A percentile compares a stretch with the other conserved stretches of the same genome.
phyloP scores from a whole-genome alignment of 2,113 vertebrate species.

The Herpailurus yagouaroundi region DNA sequence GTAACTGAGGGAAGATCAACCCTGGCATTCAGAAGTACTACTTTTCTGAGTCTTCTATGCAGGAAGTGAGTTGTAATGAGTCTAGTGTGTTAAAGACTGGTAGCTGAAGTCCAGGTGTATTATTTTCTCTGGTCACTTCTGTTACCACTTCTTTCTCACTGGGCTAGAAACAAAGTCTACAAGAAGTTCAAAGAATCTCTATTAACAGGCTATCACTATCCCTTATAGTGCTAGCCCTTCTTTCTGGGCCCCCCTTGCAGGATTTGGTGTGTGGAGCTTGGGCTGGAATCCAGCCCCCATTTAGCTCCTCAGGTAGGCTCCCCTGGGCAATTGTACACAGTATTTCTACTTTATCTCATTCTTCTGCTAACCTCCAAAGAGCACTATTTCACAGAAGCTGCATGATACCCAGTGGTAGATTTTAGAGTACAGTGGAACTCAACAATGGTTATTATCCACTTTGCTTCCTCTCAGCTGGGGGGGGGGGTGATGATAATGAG shows the following conservation, averaged over 20 bases:
- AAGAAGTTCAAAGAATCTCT: background rate
- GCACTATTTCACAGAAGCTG: background rate
- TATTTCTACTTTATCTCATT: background rate
- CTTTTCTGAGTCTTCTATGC: background rate
- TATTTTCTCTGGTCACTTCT: background rate
- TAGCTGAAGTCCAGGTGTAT: background rate
- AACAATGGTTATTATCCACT: background rate
- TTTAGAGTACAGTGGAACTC: background rate
- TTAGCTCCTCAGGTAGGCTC: background rate
- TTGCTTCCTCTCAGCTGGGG: background rate
- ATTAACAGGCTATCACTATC: background rate
- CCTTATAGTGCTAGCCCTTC: too few relatives aligned
- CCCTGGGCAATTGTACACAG: background rate
- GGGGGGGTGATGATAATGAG: background rate
- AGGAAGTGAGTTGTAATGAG: background rate
- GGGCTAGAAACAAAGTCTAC: background rate
- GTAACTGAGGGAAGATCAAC: background rate
- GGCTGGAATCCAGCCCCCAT: background rate
- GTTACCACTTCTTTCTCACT: background rate
- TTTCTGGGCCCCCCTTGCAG: background rate
- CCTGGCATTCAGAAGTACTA: background rate
- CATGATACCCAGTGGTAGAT: background rate
- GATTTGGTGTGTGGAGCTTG: background rate
- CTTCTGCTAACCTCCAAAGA: background rate
- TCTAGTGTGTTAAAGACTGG: background rate